Evolutionary conservation across 2,888 invertebrate species (phyloP), one percentile per base, ranked within the genome.

Genomic region (Vesta saturnalis): DNA sequence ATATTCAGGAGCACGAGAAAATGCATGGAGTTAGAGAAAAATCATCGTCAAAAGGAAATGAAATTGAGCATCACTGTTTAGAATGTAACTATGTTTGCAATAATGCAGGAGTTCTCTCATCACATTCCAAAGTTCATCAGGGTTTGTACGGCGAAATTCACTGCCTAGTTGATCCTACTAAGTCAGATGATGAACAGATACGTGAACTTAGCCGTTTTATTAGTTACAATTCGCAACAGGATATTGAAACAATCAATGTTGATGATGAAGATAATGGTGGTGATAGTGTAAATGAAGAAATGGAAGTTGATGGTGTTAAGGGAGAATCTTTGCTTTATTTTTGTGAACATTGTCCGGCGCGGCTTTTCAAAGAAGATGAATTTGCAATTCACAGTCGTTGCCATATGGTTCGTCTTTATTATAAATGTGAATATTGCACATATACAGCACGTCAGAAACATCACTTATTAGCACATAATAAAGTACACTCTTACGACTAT

Each of bases 331-430:
- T 86, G 4, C 81, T 94, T 63, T 90, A 90, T 77, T 94, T 93
- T 79, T 96, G 95, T 81, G 87, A 89, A 68, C 90, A 91, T 75
- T 96, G 95, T 81, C 95, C 95, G 0, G 94, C 95, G 0, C 88
- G 95, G 79, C 96, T 91, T 84, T 89, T 94, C 70, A 90, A 90
- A 74, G 90, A 90, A 72, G 89, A 88, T 76, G 95, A 95, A 81
- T 85, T 93, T 63, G 87, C 87, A 64, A 89, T 90, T 68, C 95
- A 96, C 78, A 84, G 89, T 70, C 87, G 90, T 22, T 91, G 91
- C 79, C 94, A 94, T 80, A 87, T 89, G 61, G 85, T 88, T 22
- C 83, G 87, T 58, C 85, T 90, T 71, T 85, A 88, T 8, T 90
- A 90, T 77, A 89, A 90, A 71, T 96, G 95, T 78, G 89, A 90